Percentiles rank a stretch among this genome's conserved stretches.
Evolutionary conservation across 2,797 vertebrate genomes (phyloP).

Genomic region (Amazona finschi): DNA sequence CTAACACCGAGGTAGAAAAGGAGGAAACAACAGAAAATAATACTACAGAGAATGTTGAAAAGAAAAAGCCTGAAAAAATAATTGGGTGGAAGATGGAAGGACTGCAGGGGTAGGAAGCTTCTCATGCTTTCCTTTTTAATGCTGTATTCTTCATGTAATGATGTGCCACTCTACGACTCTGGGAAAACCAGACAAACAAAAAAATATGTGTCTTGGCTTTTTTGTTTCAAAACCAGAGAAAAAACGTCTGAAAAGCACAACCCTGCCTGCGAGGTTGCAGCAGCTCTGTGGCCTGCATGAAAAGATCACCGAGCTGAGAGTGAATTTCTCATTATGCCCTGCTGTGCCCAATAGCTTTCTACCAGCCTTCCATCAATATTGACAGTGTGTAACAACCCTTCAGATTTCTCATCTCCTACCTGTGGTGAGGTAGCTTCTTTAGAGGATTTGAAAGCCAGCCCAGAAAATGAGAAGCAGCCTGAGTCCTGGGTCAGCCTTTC

Average conservation of each 20-base stretch:
- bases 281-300: neutral
- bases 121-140: neutral
- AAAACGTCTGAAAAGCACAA: neutral
- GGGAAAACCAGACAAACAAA: neutral
- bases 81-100: neutral
- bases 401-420: slow-evolving; percentile 43
- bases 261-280: neutral
- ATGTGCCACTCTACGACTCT: neutral
- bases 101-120: neutral
- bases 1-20: neutral
- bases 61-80: neutral
- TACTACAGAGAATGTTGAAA: neutral
- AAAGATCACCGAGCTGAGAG: neutral
- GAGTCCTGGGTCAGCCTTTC: slow-evolving; percentile 1
- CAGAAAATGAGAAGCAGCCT: slow-evolving; percentile 20
- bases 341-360: slow-evolving; percentile 28
- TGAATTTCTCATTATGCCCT: neutral
- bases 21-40: neutral
- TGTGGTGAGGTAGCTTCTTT: slow-evolving; percentile 1
- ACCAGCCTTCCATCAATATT: neutral
- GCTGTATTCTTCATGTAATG: neutral
- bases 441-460: slow-evolving; percentile 2
- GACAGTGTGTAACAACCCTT: slow-evolving; percentile 14
- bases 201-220: neutral
- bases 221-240: neutral